Evolutionary conservation across 2,797 vertebrate genomes (phyloP).

Genomic region (Onychomys leucogaster): DNA sequence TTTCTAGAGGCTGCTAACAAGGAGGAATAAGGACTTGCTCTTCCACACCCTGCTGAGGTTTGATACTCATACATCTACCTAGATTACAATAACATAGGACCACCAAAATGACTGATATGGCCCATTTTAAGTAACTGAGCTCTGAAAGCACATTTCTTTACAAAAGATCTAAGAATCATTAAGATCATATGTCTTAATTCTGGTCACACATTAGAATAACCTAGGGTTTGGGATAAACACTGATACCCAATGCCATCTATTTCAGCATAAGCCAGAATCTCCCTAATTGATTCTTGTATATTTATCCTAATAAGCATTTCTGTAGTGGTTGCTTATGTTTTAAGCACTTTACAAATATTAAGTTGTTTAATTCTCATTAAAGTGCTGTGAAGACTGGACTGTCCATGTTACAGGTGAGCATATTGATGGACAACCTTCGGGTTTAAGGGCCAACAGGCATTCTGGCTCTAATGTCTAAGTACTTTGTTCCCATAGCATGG

Average conservation of each 20-base stretch:
- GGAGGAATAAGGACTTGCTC: background rate
- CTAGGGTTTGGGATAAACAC: background rate
- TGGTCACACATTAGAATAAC: background rate
- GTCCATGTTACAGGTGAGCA: background rate
- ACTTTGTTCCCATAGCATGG: background rate
- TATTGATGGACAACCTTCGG: background rate
- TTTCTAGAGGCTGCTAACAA: constrained; percentile 15
- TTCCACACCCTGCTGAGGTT: background rate
- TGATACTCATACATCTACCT: background rate
- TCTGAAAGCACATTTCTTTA: background rate
- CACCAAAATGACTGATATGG: background rate
- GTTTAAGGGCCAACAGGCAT: background rate
- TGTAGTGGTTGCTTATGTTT: background rate
- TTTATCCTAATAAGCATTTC: constrained; percentile 28
- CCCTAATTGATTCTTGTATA: background rate
- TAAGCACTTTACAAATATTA: constrained; percentile 36
- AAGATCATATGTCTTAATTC: background rate
- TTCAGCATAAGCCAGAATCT: background rate
- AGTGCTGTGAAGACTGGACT: background rate
- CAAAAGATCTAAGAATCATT: constrained; percentile 1
- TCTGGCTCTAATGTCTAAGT: background rate
- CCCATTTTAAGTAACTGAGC: constrained; percentile 16
- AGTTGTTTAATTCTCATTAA: background rate
- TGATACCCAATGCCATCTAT: background rate
- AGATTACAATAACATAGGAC: background rate